These are phyloP conservation scores for Mnemiopsis leidyi DNA, from an alignment of 37 sponge, comb jelly and placozoan species.

Conservation along the genomic window DNA sequence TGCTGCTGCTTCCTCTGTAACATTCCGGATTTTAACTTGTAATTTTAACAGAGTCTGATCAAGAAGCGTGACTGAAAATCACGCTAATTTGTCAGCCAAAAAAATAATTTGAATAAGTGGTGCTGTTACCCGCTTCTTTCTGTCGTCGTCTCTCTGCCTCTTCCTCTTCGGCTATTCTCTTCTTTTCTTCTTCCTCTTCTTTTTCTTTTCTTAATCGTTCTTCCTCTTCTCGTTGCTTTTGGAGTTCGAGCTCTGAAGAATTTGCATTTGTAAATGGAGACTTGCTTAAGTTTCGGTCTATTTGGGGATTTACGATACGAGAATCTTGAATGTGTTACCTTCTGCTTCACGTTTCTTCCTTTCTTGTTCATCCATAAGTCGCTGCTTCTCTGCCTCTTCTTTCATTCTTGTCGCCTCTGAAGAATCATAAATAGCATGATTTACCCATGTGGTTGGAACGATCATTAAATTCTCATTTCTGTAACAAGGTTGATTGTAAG, in stretches of 20 bases:
- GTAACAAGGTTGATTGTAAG: too few species aligned
- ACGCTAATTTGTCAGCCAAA: not conserved
- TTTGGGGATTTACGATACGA: too few species aligned
- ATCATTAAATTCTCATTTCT: too few species aligned
- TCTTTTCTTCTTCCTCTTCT: not conserved
- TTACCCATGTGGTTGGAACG: too few species aligned
- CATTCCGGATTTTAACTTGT: too few species aligned
- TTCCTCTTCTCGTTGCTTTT: not conserved
- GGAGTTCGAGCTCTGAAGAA: too few species aligned
- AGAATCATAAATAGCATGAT: too few species aligned
- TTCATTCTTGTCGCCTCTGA: not conserved
- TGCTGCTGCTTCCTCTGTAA: not conserved
- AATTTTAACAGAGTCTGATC: not conserved
- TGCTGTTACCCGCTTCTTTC: not conserved
- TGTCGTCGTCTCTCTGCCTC: conserved; percentile 9
- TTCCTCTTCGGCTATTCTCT: not conserved
- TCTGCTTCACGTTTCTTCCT: not conserved
- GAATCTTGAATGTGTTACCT: not conserved
- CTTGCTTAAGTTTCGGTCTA: too few species aligned
- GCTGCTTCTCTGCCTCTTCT: not conserved
- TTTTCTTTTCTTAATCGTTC: not conserved
- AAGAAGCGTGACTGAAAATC: not conserved
- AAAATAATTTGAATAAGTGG: not conserved
- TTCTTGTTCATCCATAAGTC: conserved; percentile 6
- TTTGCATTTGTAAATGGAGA: too few species aligned